Evolutionary conservation across 2,888 invertebrate species (phyloP).

Genomic region (Philonicus albiceps): DNA sequence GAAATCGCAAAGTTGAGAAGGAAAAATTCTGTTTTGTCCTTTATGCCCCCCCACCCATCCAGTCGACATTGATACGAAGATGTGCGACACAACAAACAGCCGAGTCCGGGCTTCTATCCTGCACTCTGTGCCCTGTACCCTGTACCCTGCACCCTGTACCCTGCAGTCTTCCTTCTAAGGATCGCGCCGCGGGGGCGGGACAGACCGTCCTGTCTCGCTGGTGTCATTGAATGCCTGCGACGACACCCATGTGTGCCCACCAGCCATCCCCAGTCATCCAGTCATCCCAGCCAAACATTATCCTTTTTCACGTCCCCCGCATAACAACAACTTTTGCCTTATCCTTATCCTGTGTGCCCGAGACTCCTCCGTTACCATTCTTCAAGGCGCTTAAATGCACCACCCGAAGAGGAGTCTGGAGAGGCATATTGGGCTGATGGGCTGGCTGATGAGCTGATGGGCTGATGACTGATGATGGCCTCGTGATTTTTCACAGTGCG

Average conservation of each 20-base stretch:
- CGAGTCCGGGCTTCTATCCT: neutral
- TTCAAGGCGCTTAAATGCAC: slow-evolving; percentile 32
- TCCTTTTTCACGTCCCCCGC: slow-evolving; percentile 21
- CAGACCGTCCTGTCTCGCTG: slow-evolving; percentile 2
- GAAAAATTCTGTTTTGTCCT: slow-evolving; percentile 21
- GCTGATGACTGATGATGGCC: neutral
- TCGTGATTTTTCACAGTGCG: neutral
- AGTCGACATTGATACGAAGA: slow-evolving; percentile 28
- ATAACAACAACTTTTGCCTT: neutral
- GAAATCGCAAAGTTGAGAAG: neutral
- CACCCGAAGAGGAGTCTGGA: neutral
- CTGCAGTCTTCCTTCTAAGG: neutral
- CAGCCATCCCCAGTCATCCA: neutral
- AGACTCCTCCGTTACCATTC: neutral
- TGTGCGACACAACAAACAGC: slow-evolving; percentile 3
- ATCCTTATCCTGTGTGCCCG: neutral
- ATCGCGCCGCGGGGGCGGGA: neutral
- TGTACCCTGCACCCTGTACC: neutral
- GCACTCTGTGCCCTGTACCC: neutral
- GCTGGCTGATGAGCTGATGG: neutral
- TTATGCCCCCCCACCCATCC: neutral
- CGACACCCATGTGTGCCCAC: slow-evolving; percentile 30
- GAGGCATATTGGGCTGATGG: neutral
- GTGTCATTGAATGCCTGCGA: slow-evolving; percentile 32
- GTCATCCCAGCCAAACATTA: neutral